Conservation (phyloP, 2,888 invertebrate species). For the Nemotelus pantherinus region DNA sequence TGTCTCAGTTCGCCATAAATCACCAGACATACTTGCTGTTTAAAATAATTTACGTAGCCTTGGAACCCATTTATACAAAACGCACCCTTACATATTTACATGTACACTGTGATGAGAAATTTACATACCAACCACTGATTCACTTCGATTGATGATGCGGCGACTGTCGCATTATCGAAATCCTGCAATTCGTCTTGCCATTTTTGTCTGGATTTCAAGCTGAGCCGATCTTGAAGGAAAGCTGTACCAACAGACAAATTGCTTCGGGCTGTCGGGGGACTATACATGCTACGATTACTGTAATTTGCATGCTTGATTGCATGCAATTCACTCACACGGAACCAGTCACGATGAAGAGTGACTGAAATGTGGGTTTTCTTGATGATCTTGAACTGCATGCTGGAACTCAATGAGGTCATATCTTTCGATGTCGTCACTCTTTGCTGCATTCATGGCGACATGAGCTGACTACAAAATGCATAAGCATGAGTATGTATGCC, state of each 20-base stretch:
- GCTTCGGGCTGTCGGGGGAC: constrained; percentile 15
- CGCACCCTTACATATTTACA: too few relatives aligned
- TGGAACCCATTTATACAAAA: too few relatives aligned
- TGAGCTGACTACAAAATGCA: too few relatives aligned
- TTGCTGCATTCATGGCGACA: constrained; percentile 18
- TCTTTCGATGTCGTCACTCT: constrained; percentile 25
- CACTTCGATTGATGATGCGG: neutral
- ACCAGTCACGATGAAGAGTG: neutral
- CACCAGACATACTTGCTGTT: too few relatives aligned
- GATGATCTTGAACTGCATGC: constrained; percentile 28
- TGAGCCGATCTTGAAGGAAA: neutral
- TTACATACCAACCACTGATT: too few relatives aligned
- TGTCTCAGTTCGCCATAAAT: too few relatives aligned
- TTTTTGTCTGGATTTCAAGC: neutral
- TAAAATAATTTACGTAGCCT: too few relatives aligned
- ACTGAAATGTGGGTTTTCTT: neutral
- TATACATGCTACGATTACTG: constrained; percentile 36
- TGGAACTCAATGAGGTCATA: constrained; percentile 29
- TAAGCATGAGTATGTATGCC: too few relatives aligned
- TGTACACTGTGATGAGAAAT: too few relatives aligned
- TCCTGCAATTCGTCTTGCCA: constrained; percentile 21
- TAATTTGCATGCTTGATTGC: constrained; percentile 39
- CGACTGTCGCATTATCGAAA: neutral
- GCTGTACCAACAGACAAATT: constrained; percentile 33
- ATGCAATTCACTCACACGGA: constrained; percentile 17